Percentiles rank a stretch among this genome's conserved stretches.
Conservation (phyloP, 2,888 invertebrate species). For the Germaria angustata region DNA sequence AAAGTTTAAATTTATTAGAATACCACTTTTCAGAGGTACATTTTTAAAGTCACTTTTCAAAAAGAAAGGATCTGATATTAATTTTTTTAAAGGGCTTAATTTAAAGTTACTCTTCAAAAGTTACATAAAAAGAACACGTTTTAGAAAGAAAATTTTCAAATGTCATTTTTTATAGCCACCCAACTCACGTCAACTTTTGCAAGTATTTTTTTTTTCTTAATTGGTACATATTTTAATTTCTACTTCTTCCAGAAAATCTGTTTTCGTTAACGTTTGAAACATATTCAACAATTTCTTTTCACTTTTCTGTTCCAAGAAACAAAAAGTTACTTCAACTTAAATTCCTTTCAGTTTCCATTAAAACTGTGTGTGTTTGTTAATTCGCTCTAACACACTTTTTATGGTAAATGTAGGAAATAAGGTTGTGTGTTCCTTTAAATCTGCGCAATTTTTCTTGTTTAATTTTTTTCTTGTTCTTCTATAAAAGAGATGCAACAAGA, state of each 20-base stretch:
- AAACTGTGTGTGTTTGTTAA: not conserved
- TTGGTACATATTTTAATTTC: too few species aligned
- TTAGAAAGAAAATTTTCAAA: too few species aligned
- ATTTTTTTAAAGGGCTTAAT: too few species aligned
- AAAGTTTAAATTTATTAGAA: too few species aligned
- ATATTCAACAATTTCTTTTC: not conserved
- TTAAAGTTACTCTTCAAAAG: too few species aligned
- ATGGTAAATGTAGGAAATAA: constrained; percentile 33
- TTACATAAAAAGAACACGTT: too few species aligned
- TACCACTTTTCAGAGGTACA: too few species aligned
- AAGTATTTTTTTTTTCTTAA: too few species aligned
- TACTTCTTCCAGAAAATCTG: not conserved
- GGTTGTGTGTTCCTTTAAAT: not conserved
- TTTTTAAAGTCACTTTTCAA: too few species aligned
- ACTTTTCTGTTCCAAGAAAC: not conserved
- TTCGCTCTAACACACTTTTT: not conserved
- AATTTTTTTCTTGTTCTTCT: not conserved
- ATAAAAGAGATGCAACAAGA: constrained; percentile 47
- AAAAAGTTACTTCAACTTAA: not conserved
- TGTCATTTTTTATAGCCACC: too few species aligned
- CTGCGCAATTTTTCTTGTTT: not conserved
- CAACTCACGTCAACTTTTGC: too few species aligned
- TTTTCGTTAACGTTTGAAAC: not conserved
- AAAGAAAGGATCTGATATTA: too few species aligned
- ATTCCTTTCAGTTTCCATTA: constrained; percentile 15